Conservation (phyloP, 2,797 vertebrate species). For the Limnodromus scolopaceus region DNA sequence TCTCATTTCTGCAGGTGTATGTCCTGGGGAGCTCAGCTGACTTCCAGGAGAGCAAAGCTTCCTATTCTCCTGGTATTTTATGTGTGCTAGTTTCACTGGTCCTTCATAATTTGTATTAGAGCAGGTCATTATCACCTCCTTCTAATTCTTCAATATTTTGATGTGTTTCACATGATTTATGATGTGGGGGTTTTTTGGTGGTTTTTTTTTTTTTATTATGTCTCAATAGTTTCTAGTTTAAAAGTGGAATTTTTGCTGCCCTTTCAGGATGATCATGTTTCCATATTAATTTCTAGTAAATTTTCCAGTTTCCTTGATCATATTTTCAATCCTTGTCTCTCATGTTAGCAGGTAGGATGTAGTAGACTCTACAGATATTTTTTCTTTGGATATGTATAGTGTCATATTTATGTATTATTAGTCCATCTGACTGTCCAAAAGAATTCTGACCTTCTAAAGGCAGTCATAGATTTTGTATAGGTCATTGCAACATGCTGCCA, state of each 20-base stretch:
- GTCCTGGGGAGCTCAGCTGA: background rate
- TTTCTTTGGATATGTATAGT: background rate
- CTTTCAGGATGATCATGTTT: background rate
- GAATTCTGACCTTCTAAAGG: conserved; percentile 22
- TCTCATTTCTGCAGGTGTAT: background rate
- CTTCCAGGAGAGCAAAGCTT: background rate
- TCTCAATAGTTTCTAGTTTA: background rate
- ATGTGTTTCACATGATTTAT: background rate
- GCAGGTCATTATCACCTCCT: background rate
- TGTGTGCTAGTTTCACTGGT: conserved; percentile 10
- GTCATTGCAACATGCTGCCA: background rate
- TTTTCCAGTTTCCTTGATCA: background rate
- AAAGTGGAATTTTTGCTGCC: background rate
- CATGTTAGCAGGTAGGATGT: background rate
- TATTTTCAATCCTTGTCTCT: background rate
- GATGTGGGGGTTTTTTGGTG: too few species aligned
- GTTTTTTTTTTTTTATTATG: background rate
- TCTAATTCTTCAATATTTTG: background rate
- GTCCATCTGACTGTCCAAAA: background rate
- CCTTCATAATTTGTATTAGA: background rate
- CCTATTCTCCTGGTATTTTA: background rate
- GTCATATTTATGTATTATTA: background rate
- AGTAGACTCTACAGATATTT: background rate
- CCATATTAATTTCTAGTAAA: background rate
- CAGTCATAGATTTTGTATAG: background rate